Percentiles rank a stretch among this genome's conserved stretches.
Conservation (phyloP, 1,140 invertebrate species). For the Heliothis virescens region DNA sequence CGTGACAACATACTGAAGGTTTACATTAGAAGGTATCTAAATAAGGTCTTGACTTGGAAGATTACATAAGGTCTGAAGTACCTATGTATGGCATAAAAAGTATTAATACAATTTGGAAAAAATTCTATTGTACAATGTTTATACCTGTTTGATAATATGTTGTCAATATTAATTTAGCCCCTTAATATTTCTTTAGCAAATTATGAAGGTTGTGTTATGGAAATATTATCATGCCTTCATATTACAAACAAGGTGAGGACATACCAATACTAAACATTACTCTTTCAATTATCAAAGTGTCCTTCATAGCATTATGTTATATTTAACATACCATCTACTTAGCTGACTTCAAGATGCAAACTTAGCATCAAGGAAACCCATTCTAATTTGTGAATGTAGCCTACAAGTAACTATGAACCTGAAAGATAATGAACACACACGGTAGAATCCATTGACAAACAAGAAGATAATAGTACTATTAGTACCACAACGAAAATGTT, state of each 20-base stretch:
- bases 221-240: slow-evolving; percentile 12
- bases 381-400: slow-evolving; percentile 49
- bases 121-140: slow-evolving; percentile 24
- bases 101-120: not conserved
- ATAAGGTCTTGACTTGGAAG: not conserved
- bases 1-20: too few relatives aligned
- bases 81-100: too few relatives aligned
- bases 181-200: slow-evolving; percentile 24
- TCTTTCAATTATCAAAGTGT: slow-evolving; percentile 21
- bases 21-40: not conserved
- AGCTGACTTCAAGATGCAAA: slow-evolving; percentile 70
- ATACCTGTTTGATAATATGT: slow-evolving; percentile 22
- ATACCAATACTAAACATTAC: slow-evolving; percentile 12
- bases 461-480: slow-evolving; percentile 52
- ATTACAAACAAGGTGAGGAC: slow-evolving; percentile 6
- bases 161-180: slow-evolving; percentile 38
- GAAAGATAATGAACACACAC: too few relatives aligned
- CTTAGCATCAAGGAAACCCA: slow-evolving; percentile 73
- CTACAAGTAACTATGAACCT: slow-evolving; percentile 51
- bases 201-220: slow-evolving; percentile 6
- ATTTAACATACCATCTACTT: slow-evolving; percentile 74
- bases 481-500: slow-evolving; percentile 63
- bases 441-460: slow-evolving; percentile 48
- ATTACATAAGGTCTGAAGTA: slow-evolving; percentile 7
- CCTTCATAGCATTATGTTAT: slow-evolving; percentile 61